phyloP scores from a whole-genome alignment of 2,888 invertebrate species.

The Alsophila aescularia region DNA sequence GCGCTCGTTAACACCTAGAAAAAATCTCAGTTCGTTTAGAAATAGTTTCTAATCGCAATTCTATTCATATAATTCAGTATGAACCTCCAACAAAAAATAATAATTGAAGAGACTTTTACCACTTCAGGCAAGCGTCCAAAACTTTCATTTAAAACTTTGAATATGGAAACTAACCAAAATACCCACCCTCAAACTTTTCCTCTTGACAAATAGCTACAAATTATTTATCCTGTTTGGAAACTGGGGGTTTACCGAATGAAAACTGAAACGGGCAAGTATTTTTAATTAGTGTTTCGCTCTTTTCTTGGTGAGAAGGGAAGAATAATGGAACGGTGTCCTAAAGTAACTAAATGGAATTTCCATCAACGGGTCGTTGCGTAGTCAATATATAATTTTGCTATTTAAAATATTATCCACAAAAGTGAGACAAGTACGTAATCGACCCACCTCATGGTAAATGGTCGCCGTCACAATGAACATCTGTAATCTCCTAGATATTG shows the following conservation, averaged over 20 bases:
- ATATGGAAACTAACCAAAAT: constrained; percentile 20
- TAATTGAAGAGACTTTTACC: constrained; percentile 1
- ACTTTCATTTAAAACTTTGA: constrained; percentile 20
- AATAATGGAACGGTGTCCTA: constrained; percentile 9
- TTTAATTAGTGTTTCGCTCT: constrained; percentile 32
- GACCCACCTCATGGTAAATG: too few relatives aligned
- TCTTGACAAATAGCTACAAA: constrained; percentile 37
- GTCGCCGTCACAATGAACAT: too few relatives aligned
- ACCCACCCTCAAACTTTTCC: constrained; percentile 23
- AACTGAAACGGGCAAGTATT: constrained; percentile 33
- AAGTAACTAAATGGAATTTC: constrained; percentile 9
- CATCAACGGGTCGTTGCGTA: neutral
- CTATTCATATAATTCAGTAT: neutral
- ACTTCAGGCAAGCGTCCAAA: constrained; percentile 2
- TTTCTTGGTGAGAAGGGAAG: constrained; percentile 13
- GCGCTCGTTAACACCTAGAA: too few relatives aligned
- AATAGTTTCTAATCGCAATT: neutral
- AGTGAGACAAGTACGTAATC: too few relatives aligned
- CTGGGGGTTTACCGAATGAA: constrained; percentile 22
- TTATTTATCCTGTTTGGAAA: constrained; percentile 35
- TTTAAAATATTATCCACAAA: too few relatives aligned
- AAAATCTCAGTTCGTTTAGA: neutral
- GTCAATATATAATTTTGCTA: neutral
- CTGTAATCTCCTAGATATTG: too few relatives aligned
- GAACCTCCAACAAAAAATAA: neutral